Evolutionary conservation across 2,113 vertebrate genomes (phyloP), one percentile per base, ranked within the genome.

Genomic region (pig (Sus scrofa)): DNA sequence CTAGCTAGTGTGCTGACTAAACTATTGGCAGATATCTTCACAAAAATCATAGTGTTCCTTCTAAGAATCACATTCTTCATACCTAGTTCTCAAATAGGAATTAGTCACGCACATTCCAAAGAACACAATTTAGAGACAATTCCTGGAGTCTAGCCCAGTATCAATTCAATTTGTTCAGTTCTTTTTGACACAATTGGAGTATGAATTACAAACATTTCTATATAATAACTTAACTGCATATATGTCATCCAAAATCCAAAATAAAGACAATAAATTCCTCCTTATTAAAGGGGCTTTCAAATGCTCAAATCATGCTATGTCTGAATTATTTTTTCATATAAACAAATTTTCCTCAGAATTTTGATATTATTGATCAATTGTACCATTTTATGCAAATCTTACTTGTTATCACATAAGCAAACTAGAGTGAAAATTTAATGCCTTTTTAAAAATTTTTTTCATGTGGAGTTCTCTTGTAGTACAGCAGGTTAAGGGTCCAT

Each of bases 231-330:
- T 96, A 73, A 54, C 62, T 73, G 58, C 18, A 12, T 58, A 56
- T 24, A 6, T 81, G 20, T 81, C 37, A 88, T 58, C 11, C 60
- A 86, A 95, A 91, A 50, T 44, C 62, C 34, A 54, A 95, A 75
- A 9, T 60, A 81, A 92, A 93, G 30, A 75, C 30, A 91, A 26
- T 67, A 71, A 62, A 78, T 87, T 32, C 30, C 62, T 92, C 58
- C 26, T 81, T 92, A 82, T 74, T 77, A 85, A 92, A 81, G 20
- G 27, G 7, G 7, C 77, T 85, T 96, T 73, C 37, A 87, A 75
- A 77, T 24, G 16, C 5, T 88, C 32, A 75, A 74, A 79, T 90
- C 34, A 75, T 77, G n/a, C 30, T 84, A 0, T 18, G 10, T 90
- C 56, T 75, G 15, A 82, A 56, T 70, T 83, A 19, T 89, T 39